phyloP scores from a whole-genome alignment of 1,140 invertebrate genomes.

The Littorina saxatilis region DNA sequence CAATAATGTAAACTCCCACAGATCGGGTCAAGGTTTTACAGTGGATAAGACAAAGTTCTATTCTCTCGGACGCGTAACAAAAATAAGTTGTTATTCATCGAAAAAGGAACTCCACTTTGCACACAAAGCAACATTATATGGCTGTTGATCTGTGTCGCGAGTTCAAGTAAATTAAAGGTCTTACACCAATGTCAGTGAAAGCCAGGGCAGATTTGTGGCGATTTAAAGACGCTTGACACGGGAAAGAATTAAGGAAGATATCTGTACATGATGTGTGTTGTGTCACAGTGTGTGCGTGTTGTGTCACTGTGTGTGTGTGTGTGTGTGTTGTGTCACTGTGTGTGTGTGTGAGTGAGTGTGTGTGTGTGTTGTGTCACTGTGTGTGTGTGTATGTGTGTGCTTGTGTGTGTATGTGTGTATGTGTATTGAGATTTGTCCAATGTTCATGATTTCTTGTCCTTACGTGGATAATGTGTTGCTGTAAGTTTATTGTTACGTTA shows the following conservation, averaged over 20 bases:
- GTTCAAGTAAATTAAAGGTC: too few species aligned
- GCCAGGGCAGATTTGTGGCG: neutral
- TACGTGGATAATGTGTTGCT: too few species aligned
- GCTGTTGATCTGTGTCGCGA: too few species aligned
- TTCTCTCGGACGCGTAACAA: neutral
- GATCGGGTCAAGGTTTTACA: neutral
- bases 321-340: neutral
- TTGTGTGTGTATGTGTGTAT: too few species aligned
- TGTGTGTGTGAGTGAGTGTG: neutral
- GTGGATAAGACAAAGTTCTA: neutral
- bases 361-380: neutral
- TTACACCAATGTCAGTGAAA: too few species aligned
- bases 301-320: neutral
- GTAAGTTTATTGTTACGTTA: too few species aligned
- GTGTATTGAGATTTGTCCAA: too few species aligned
- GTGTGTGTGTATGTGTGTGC: neutral
- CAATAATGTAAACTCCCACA: too few species aligned
- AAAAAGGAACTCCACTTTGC: too few species aligned
- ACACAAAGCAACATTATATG: too few species aligned
- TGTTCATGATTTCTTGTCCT: too few species aligned
- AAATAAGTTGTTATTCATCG: too few species aligned
- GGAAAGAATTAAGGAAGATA: neutral
- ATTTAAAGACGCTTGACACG: neutral
- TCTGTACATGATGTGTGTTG: neutral
- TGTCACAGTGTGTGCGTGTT: constrained; percentile 29